Conservation (phyloP, 2,113 vertebrate species). For the Xenopus tropicalis region DNA sequence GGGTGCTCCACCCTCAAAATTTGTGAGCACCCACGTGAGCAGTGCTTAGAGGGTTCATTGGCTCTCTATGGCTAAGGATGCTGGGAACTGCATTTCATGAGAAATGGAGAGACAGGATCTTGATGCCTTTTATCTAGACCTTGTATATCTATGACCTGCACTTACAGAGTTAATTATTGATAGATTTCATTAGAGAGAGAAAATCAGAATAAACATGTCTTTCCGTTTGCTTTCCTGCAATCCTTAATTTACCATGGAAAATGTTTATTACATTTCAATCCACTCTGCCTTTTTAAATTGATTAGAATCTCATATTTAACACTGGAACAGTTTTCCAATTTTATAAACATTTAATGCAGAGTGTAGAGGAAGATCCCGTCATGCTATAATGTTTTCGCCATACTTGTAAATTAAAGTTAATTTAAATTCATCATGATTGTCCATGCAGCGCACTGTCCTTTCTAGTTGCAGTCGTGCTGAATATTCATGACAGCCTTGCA, state of each 20-base stretch:
- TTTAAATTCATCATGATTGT: constrained; percentile 40
- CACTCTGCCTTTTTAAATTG: constrained; percentile 37
- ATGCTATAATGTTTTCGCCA: constrained; percentile 41
- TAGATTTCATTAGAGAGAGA: constrained; percentile 33
- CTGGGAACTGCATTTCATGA: too few species aligned
- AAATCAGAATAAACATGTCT: constrained; percentile 28
- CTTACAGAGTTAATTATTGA: constrained; percentile 24
- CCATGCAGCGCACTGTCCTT: constrained; percentile 1
- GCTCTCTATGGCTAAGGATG: too few species aligned
- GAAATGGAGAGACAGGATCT: too few species aligned
- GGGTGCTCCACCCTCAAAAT: too few species aligned
- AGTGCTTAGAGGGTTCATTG: too few species aligned
- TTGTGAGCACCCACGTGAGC: too few species aligned
- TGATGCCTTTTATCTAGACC: neutral
- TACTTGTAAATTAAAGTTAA: constrained; percentile 37
- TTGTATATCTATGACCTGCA: neutral
- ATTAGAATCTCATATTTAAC: constrained; percentile 37
- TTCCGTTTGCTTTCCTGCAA: constrained; percentile 12
- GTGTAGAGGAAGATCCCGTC: constrained; percentile 23
- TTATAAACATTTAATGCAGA: constrained; percentile 24
- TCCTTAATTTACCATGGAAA: constrained; percentile 36
- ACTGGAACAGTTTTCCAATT: constrained; percentile 12
- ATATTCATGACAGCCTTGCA: constrained; percentile 8
- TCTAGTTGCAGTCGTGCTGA: constrained; percentile 14
- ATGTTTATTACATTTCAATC: constrained; percentile 26